phyloP scores from a whole-genome alignment of 2,888 invertebrate genomes.

The Lumbricus terrestris region DNA sequence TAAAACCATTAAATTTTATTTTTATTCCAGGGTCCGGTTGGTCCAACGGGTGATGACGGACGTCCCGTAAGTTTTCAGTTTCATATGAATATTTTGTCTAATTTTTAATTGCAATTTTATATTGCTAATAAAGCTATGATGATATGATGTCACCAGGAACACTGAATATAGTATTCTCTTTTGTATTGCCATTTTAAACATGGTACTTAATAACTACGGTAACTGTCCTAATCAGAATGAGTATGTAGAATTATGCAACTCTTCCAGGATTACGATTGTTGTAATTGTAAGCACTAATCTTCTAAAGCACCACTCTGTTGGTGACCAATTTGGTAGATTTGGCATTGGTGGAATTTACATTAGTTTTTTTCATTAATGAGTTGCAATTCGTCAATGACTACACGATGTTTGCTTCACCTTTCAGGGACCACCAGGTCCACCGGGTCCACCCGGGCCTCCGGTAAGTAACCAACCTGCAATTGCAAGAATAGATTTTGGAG shows the following conservation, averaged over 20 bases:
- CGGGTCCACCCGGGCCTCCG: slow-evolving; percentile 30
- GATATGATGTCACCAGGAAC: neutral
- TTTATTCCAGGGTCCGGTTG: slow-evolving; percentile 23
- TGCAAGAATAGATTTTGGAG: neutral
- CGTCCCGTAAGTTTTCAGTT: neutral
- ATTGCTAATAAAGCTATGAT: too few species aligned
- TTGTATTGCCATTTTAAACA: too few species aligned
- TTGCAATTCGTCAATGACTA: too few species aligned
- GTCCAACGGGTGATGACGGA: neutral
- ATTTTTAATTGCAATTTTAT: too few species aligned
- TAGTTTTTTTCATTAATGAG: too few species aligned
- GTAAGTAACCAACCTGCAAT: neutral
- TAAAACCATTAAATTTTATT: neutral
- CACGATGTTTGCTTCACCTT: neutral
- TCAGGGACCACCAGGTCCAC: slow-evolving; percentile 23
- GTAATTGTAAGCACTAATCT: too few species aligned
- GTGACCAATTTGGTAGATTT: neutral
- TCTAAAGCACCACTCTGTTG: neutral
- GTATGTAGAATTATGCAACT: too few species aligned
- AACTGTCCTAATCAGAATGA: neutral
- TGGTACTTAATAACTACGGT: neutral
- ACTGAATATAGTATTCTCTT: neutral
- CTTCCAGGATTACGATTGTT: too few species aligned
- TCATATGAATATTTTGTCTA: neutral
- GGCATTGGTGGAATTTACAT: too few species aligned